Percentiles rank a stretch among this genome's conserved stretches.
Conservation (phyloP, 1,140 invertebrate species). For the Cotesia chilonis region DNA sequence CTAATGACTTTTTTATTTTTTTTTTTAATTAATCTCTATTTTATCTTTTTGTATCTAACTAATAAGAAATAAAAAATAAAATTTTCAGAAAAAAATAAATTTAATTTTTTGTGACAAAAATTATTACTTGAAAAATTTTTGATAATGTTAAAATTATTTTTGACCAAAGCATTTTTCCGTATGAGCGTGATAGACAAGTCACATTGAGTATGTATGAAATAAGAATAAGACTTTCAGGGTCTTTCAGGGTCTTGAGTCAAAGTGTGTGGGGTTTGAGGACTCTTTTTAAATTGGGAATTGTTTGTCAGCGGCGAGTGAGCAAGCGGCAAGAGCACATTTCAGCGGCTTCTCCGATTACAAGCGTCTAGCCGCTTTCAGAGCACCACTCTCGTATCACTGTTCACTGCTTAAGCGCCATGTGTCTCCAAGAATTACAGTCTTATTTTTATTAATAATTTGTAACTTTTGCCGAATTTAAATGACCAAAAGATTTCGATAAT, state of each 20-base stretch:
- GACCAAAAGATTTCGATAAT: no score
- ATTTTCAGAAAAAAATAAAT: no score
- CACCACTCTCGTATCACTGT: conserved; percentile 16
- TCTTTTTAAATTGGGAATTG: conserved; percentile 61
- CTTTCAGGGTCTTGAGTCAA: not conserved
- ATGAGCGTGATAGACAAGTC: not conserved
- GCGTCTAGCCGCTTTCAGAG: conserved; percentile 60
- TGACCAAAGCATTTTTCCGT: not conserved
- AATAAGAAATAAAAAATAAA: no score
- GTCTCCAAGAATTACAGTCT: not conserved
- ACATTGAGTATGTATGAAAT: not conserved
- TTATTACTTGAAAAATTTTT: no score
- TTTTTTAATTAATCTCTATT: no score
- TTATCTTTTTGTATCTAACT: no score
- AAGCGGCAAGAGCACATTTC: conserved; percentile 49
- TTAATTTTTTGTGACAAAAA: no score
- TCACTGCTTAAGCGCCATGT: conserved; percentile 28
- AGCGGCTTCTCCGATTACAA: conserved; percentile 64
- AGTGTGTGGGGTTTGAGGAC: conserved; percentile 26
- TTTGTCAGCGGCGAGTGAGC: conserved; percentile 58
- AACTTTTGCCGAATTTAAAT: not conserved
- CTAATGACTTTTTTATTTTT: no score
- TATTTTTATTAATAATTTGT: not conserved
- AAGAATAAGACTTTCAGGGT: not conserved
- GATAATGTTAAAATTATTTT: no score